Evolutionary conservation across 1,140 invertebrate species (phyloP).

Genomic region (Oncopodura yosiiana): DNA sequence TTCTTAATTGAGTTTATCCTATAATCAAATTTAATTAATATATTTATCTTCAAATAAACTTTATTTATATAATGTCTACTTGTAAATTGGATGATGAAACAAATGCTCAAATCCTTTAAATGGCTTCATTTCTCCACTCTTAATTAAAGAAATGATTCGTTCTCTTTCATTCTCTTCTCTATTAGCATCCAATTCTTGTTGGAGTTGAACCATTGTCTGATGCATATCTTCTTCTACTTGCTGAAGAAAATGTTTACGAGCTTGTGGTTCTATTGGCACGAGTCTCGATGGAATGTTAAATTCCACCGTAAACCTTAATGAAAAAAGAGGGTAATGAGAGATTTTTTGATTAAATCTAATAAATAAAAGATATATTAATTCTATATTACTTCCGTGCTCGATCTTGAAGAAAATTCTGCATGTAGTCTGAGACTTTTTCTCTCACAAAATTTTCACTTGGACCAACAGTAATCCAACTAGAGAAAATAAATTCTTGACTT

Average conservation of each 20-base stretch:
- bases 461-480: not conserved
- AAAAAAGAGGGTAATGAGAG: not conserved
- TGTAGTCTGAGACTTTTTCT: slow-evolving; percentile 20
- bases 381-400: slow-evolving; percentile 1
- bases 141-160: not conserved
- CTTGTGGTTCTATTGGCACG: no score
- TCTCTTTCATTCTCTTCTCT: not conserved
- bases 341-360: not conserved
- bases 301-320: no score
- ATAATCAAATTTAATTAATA: no score
- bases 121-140: not conserved
- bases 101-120: not conserved
- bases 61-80: no score
- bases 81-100: no score
- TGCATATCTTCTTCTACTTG: no score
- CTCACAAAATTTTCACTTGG: slow-evolving; percentile 11
- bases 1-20: no score
- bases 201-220: no score
- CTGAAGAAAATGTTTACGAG: no score
- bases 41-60: no score
- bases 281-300: no score
- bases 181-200: not conserved
- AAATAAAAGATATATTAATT: not conserved
- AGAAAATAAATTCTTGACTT: slow-evolving; percentile 18
- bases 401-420: slow-evolving; percentile 9